Percentiles rank a stretch among this genome's conserved stretches.
These are phyloP conservation scores for Papilio polyxenes DNA, from an alignment of 1,140 invertebrate genomes.

Conservation along the genomic window DNA sequence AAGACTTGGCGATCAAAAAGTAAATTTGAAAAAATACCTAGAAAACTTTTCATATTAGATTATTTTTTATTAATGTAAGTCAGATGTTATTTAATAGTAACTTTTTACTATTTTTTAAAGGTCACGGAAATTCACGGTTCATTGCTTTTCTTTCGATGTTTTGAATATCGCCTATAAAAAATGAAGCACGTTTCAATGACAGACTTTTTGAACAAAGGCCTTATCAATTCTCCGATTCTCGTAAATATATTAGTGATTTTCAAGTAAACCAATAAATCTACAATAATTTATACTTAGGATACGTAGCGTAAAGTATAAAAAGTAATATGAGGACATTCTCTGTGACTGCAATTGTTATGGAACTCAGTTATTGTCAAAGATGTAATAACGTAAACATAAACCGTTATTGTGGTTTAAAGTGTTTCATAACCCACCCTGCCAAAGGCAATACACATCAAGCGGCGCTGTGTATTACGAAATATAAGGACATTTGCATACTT, in stretches of 20 bases:
- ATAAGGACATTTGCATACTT: slow-evolving; percentile 12
- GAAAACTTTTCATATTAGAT: neutral
- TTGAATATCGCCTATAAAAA: neutral
- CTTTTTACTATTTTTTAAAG: neutral
- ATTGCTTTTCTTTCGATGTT: slow-evolving; percentile 19
- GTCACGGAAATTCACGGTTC: slow-evolving; percentile 4
- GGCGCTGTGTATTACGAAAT: neutral
- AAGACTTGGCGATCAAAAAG: neutral
- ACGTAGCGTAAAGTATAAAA: neutral
- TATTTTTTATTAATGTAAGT: neutral
- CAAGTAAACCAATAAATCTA: neutral
- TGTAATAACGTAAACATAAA: slow-evolving; percentile 22
- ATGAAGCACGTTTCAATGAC: slow-evolving; percentile 1
- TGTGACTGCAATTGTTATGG: neutral
- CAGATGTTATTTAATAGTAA: neutral
- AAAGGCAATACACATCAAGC: neutral
- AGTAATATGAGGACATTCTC: neutral
- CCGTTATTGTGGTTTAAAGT: slow-evolving; percentile 11
- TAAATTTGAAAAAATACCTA: neutral
- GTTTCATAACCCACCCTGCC: neutral
- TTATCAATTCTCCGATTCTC: neutral
- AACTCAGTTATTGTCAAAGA: slow-evolving; percentile 4
- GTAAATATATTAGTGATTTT: neutral
- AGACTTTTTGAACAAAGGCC: neutral
- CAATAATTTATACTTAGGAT: neutral